Evolutionary conservation across 1,140 invertebrate species (phyloP).

Genomic region (Drosophila lacertosa): DNA sequence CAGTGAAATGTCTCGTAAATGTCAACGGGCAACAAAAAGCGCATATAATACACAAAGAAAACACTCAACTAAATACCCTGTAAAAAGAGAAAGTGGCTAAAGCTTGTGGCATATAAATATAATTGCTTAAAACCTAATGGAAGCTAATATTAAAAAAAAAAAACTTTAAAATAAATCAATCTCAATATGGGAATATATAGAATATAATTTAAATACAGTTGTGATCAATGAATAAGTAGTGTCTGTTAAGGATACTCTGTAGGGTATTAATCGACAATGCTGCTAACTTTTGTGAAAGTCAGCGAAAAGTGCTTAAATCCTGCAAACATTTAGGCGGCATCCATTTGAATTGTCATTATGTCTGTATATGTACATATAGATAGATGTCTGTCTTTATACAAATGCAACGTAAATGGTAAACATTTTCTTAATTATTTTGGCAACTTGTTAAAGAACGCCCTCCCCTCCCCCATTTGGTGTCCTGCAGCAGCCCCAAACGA

Average conservation of each 20-base stretch:
- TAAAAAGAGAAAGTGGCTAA: not conserved
- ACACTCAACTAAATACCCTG: constrained; percentile 7
- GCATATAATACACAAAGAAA: not conserved
- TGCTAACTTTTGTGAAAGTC: constrained; percentile 29
- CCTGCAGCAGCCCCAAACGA: not conserved
- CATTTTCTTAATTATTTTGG: constrained; percentile 79
- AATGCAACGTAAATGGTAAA: constrained; percentile 52
- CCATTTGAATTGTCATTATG: constrained; percentile 42
- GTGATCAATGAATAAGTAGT: too few relatives aligned
- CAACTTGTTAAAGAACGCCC: constrained; percentile 7
- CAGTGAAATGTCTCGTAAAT: constrained; percentile 57
- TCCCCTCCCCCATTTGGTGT: not conserved
- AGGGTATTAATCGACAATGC: not conserved
- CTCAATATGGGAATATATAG: too few relatives aligned
- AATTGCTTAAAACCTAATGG: too few relatives aligned
- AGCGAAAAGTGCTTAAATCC: constrained; percentile 37
- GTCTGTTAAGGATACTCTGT: constrained; percentile 10
- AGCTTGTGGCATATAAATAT: too few relatives aligned
- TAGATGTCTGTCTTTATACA: not conserved
- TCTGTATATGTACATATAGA: not conserved
- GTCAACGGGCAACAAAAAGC: constrained; percentile 36
- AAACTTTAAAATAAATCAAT: too few relatives aligned
- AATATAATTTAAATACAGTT: too few relatives aligned
- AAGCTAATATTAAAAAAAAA: too few relatives aligned
- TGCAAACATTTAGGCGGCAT: constrained; percentile 15